Percentiles rank a stretch among this genome's conserved stretches.
Evolutionary conservation across 2,888 invertebrate species (phyloP).

Genomic region (Melangyna quadrimaculata): DNA sequence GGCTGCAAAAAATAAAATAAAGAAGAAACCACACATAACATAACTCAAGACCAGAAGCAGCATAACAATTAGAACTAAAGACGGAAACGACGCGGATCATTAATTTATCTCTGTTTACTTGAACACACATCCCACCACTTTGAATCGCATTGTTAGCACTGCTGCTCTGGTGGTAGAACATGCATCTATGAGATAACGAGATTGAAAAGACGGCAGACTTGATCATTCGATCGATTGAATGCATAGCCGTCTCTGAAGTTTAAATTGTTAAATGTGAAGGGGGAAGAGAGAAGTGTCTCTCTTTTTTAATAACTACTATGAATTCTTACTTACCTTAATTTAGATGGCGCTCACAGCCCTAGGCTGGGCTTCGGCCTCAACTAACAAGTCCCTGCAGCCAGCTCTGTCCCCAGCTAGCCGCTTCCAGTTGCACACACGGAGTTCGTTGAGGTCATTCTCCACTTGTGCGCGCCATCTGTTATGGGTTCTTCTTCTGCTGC

Average conservation of each 20-base stretch:
- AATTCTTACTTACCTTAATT: too few relatives aligned
- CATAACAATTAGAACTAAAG: constrained; percentile 66
- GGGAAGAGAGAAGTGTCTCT: background rate
- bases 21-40: background rate
- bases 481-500: too few relatives aligned
- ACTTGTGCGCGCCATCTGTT: too few relatives aligned
- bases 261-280: background rate
- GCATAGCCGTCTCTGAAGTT: background rate
- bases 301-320: background rate
- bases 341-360: too few relatives aligned
- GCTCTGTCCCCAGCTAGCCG: too few relatives aligned
- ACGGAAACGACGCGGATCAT: constrained; percentile 69
- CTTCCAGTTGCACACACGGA: too few relatives aligned
- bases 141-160: constrained; percentile 28
- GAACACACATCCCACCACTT: constrained; percentile 40
- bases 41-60: constrained; percentile 59
- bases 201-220: constrained; percentile 33
- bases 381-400: too few relatives aligned
- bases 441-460: too few relatives aligned
- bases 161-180: constrained; percentile 36
- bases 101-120: constrained; percentile 55
- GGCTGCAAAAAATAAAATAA: background rate
- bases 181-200: constrained; percentile 41
- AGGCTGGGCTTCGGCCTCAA: too few relatives aligned
- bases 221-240: constrained; percentile 44